phyloP scores from a whole-genome alignment of 2,113 vertebrate species.

The Myotis lucifugus region DNA sequence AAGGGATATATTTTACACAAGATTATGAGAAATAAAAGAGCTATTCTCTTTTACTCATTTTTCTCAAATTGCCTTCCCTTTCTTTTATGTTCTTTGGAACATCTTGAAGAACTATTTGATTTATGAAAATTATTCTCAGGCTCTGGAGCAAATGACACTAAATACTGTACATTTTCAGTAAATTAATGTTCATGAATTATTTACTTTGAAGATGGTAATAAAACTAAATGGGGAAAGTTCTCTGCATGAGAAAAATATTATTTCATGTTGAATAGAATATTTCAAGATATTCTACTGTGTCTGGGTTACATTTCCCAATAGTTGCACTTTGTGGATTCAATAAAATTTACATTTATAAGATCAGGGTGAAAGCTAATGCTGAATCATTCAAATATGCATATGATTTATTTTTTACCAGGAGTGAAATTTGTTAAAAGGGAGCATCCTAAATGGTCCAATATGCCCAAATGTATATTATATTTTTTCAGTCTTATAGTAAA shows the following conservation, averaged over 20 bases:
- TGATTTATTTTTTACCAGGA: slow-evolving; percentile 34
- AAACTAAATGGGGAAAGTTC: slow-evolving; percentile 49
- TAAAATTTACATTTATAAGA: slow-evolving; percentile 72
- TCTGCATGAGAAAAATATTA: slow-evolving; percentile 37
- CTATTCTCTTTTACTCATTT: neutral
- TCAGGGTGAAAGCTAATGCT: slow-evolving; percentile 48
- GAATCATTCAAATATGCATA: slow-evolving; percentile 55
- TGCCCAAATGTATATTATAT: neutral
- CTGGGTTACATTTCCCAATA: slow-evolving; percentile 24
- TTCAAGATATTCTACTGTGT: slow-evolving; percentile 57
- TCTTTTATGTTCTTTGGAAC: slow-evolving; percentile 59
- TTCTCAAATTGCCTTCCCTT: neutral
- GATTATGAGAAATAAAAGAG: neutral
- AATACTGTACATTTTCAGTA: neutral
- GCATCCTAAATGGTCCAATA: neutral
- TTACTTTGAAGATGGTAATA: slow-evolving; percentile 59
- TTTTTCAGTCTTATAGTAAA: slow-evolving; percentile 51
- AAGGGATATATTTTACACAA: neutral
- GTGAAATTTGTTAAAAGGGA: slow-evolving; percentile 44
- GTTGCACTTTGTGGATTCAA: slow-evolving; percentile 47
- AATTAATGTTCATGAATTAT: neutral
- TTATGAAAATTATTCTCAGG: slow-evolving; percentile 55
- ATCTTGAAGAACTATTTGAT: slow-evolving; percentile 59
- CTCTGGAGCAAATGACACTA: slow-evolving; percentile 10
- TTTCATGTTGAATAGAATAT: neutral